Conservation (phyloP, 2,113 vertebrate genomes). For the Seriola rivoliana region DNA sequence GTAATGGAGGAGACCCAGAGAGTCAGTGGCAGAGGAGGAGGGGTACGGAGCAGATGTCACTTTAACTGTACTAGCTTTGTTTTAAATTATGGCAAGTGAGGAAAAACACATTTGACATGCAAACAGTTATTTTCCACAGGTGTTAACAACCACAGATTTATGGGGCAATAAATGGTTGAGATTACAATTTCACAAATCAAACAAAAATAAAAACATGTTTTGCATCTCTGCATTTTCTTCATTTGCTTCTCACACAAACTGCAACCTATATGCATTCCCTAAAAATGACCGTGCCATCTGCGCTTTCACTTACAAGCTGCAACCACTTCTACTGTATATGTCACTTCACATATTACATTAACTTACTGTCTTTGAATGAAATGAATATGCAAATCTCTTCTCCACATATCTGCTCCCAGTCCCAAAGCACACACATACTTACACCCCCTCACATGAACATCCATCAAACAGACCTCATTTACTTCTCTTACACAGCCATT, state of each 20-base stretch:
- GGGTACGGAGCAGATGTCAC: conserved; percentile 46
- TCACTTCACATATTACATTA: neutral
- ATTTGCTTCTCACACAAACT: conserved; percentile 1
- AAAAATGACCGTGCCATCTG: neutral
- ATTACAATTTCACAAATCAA: neutral
- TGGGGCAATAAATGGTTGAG: neutral
- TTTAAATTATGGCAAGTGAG: conserved; percentile 2
- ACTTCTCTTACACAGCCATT: conserved; percentile 34
- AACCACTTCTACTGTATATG: neutral
- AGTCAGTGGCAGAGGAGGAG: neutral
- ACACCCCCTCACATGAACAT: conserved; percentile 8
- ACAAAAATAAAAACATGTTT: neutral
- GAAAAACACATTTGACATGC: conserved; percentile 1
- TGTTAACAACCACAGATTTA: conserved; percentile 16
- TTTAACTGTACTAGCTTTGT: neutral
- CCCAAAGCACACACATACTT: neutral
- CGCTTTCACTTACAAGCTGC: conserved; percentile 1
- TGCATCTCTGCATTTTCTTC: neutral
- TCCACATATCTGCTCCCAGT: neutral
- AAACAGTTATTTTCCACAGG: conserved; percentile 17
- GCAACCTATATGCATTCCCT: neutral
- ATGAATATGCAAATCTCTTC: conserved; percentile 52
- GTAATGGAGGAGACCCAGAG: conserved; percentile 19
- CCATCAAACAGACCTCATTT: conserved; percentile 53
- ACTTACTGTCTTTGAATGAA: conserved; percentile 22